Conservation (phyloP, 2,888 invertebrate species). For the Frankliniella intonsa region DNA sequence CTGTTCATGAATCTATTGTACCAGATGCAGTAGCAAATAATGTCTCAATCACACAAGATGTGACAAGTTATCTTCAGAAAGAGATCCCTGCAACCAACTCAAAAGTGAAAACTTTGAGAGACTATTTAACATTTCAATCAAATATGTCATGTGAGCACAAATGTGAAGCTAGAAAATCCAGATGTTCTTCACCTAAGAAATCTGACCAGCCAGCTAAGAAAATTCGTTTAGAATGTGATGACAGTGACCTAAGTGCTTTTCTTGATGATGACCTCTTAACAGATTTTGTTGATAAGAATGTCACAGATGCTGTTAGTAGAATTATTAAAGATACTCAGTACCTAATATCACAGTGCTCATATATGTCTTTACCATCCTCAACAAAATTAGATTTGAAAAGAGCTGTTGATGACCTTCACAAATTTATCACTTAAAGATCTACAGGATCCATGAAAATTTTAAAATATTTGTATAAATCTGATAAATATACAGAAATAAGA, state of each 20-base stretch:
- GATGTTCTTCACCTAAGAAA: not conserved
- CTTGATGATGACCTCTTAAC: not conserved
- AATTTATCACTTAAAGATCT: not conserved
- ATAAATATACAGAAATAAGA: no score
- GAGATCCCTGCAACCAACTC: not conserved
- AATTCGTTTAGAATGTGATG: not conserved
- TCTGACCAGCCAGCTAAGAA: not conserved
- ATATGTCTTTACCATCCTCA: not conserved
- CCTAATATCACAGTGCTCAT: not conserved
- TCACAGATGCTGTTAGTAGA: not conserved
- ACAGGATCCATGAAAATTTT: no score
- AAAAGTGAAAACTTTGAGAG: not conserved
- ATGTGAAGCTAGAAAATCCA: not conserved
- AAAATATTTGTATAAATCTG: no score
- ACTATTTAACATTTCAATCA: not conserved
- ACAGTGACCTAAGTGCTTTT: not conserved
- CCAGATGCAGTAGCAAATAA: conserved; percentile 30
- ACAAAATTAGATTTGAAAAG: not conserved
- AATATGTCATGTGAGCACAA: not conserved
- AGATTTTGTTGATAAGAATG: not conserved
- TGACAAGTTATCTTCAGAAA: conserved; percentile 33
- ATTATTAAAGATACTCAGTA: not conserved
- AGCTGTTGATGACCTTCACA: not conserved
- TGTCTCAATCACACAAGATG: conserved; percentile 1
- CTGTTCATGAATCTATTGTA: conserved; percentile 33